Evolutionary conservation across 2,888 invertebrate genomes (phyloP), one percentile per base, ranked within the genome.

Genomic region (Ceramica pisi): DNA sequence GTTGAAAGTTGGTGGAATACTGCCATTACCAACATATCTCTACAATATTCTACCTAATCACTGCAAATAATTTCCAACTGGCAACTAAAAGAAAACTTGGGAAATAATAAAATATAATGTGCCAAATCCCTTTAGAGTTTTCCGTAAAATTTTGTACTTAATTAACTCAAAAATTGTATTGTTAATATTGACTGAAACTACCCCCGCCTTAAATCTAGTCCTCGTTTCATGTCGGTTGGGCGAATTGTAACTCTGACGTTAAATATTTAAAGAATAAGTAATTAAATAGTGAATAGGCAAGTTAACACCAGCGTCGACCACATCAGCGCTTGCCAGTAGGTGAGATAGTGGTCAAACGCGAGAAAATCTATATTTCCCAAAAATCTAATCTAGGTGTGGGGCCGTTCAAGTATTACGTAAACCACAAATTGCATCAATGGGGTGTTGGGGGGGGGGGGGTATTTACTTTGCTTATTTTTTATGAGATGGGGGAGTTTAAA

Each of bases 131-230:
- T 74, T 69, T 75, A 86, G 75, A 87, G 76, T 86, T 82, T 84
- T 86, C 71, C 75, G 55, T 73, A 81, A 68, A 64, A 48, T 75
- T 72, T 79, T 67, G 67, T 75, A 82, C 66, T 75, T 75, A 81
- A 75, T 71, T 62, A 65, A 61, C 26, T 59, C 62, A 60, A 63
- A 35, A 51, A 65, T 64, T 83, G 50, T 81, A 75, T 76, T 59
- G 51, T 50, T 77, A 71, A 82, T 84, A 84, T 78, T 69, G 88
- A 90, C 90, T 90, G 90, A 90, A 77, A 71, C 70, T 71, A 71
- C 65, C 67, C 64, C 89, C 89, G 88, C 89, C 90, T 91, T 86
- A 74, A 73, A 67, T 87, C 89, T 89, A 87, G 89, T 91, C 90
- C 81, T 35, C 5, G 80, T 51, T 35, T 65, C 44, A 63, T 51